These are phyloP conservation scores for Acromyrmex echinatior DNA, from an alignment of 1,140 invertebrate species.

Conservation along the genomic window DNA sequence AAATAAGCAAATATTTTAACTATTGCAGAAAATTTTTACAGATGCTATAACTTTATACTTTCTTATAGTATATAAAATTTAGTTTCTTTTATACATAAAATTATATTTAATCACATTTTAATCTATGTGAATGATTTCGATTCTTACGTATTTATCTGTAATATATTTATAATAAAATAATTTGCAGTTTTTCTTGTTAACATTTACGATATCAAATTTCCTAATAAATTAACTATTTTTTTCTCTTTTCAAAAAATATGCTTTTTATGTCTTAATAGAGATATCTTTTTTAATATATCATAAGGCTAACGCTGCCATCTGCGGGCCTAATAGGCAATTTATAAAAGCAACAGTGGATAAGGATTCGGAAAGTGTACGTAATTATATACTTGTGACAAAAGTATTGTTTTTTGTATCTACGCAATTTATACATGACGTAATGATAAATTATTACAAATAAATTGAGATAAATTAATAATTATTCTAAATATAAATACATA, in stretches of 20 bases:
- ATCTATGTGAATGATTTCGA: too few species aligned
- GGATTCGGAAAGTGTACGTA: not conserved
- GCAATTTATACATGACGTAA: not conserved
- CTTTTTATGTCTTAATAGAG: not conserved
- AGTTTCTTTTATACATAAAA: not conserved
- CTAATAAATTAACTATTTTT: not conserved
- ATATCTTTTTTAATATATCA: not conserved
- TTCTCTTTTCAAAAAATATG: not conserved
- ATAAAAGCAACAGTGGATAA: conserved; percentile 11
- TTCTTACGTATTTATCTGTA: too few species aligned
- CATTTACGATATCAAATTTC: conserved; percentile 5
- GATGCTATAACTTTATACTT: not conserved
- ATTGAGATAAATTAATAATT: conserved; percentile 15
- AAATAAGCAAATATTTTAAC: too few species aligned
- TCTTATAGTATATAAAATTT: not conserved
- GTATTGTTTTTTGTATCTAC: not conserved
- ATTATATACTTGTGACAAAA: not conserved
- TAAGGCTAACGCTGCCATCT: conserved; percentile 30
- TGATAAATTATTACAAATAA: not conserved
- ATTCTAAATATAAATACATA: not conserved
- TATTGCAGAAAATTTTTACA: not conserved
- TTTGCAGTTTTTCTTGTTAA: not conserved
- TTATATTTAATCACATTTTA: not conserved
- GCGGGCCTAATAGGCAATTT: not conserved
- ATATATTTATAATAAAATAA: too few species aligned